phyloP scores from a whole-genome alignment of 2,113 vertebrate genomes.

The Shinisaurus crocodilurus region DNA sequence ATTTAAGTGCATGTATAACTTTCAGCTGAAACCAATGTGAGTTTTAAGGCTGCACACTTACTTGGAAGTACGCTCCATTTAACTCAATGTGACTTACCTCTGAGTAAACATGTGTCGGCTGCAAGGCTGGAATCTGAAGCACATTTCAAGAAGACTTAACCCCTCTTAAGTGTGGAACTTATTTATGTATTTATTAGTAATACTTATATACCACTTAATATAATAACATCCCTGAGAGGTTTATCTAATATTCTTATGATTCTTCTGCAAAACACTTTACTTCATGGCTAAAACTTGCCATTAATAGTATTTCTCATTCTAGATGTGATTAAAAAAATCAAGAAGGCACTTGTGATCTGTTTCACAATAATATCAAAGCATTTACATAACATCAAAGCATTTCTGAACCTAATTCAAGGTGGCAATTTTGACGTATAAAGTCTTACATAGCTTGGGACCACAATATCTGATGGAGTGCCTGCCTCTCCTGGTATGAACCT shows the following conservation, averaged over 20 bases:
- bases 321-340: constrained; percentile 22
- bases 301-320: constrained; percentile 19
- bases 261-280: too few relatives aligned
- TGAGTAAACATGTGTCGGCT: neutral
- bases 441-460: too few relatives aligned
- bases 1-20: neutral
- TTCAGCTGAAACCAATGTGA: neutral
- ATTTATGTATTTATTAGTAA: neutral
- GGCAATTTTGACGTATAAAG: too few relatives aligned
- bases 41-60: neutral
- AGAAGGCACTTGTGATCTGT: constrained; percentile 18
- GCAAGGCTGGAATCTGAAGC: neutral
- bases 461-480: too few relatives aligned
- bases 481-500: too few relatives aligned
- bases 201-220: too few relatives aligned
- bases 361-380: constrained; percentile 1
- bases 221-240: too few relatives aligned
- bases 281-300: neutral
- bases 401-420: too few relatives aligned
- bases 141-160: neutral
- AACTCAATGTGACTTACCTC: neutral
- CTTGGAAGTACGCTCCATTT: neutral
- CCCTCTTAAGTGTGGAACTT: neutral
- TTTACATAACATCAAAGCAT: constrained; percentile 23
- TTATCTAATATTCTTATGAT: neutral